Percentiles rank a stretch among this genome's conserved stretches.
Conservation (phyloP, 2,113 vertebrate genomes). For the Lipotes vexillifer region DNA sequence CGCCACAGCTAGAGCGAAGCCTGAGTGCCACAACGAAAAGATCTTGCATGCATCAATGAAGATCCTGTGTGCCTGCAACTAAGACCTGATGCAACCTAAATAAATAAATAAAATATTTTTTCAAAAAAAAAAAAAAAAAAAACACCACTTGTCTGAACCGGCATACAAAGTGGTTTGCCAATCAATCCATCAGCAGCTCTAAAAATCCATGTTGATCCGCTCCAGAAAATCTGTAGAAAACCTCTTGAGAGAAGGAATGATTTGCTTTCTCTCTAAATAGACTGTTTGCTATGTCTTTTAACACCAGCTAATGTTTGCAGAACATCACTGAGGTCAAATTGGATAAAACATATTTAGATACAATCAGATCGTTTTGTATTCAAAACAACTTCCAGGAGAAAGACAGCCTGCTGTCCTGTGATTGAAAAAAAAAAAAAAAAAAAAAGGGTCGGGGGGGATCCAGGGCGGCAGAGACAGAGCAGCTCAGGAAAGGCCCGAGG, state of each 20-base stretch:
- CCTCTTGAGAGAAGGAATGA: not conserved
- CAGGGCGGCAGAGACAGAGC: not conserved
- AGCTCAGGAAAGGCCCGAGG: not conserved
- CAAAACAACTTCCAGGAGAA: conserved; percentile 45
- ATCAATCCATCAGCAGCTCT: not conserved
- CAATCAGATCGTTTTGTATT: conserved; percentile 69
- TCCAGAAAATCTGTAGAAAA: not conserved
- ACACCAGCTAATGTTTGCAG: not conserved
- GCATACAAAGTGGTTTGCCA: not conserved
- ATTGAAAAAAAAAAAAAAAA: too few relatives aligned
- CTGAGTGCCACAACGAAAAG: too few relatives aligned
- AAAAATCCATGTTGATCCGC: not conserved
- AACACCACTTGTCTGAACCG: not conserved
- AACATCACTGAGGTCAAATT: conserved; percentile 64
- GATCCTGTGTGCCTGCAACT: too few relatives aligned
- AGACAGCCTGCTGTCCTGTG: not conserved
- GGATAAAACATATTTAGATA: conserved; percentile 69
- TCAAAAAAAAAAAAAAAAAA: too few relatives aligned
- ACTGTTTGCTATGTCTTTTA: conserved; percentile 39
- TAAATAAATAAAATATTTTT: too few relatives aligned
- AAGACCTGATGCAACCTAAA: too few relatives aligned
- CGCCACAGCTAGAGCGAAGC: too few relatives aligned
- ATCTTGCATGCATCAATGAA: too few relatives aligned
- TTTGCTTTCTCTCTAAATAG: conserved; percentile 29
- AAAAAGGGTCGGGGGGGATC: not conserved